Conservation (phyloP, 2,797 vertebrate genomes). For the Pachyuromys duprasi region DNA sequence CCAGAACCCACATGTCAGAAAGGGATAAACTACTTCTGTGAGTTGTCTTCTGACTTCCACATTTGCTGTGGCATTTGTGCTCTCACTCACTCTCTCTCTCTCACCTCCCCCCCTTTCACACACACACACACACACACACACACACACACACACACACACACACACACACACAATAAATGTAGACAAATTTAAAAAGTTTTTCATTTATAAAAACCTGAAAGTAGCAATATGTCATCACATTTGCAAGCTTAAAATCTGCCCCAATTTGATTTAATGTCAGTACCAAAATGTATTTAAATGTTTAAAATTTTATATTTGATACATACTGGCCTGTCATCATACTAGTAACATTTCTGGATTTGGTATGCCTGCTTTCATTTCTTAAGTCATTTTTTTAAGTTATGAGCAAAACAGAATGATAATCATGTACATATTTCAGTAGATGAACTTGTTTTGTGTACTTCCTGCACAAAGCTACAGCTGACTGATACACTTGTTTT, state of each 20-base stretch:
- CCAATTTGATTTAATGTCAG: slow-evolving; percentile 35
- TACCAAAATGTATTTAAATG: not conserved
- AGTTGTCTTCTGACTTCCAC: not conserved
- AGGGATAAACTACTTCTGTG: too few relatives aligned
- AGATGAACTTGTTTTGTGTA: not conserved
- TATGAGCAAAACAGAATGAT: not conserved
- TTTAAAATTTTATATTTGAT: slow-evolving; percentile 2
- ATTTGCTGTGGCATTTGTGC: not conserved
- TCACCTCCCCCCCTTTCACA: not conserved
- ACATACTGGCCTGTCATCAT: not conserved
- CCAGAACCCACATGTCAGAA: too few relatives aligned
- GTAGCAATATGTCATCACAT: not conserved
- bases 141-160: not conserved
- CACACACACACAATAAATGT: not conserved
- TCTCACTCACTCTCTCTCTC: not conserved
- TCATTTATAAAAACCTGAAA: slow-evolving; percentile 7
- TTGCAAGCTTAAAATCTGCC: slow-evolving; percentile 8
- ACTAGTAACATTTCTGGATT: not conserved
- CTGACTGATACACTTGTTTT: not conserved
- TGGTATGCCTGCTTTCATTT: slow-evolving; percentile 11
- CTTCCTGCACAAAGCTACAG: not conserved
- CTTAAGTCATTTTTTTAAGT: not conserved
- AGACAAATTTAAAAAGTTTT: slow-evolving; percentile 15
- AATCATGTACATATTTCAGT: slow-evolving; percentile 32
- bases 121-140: too few relatives aligned